These are phyloP conservation scores for Sinosuthora webbiana DNA, from an alignment of 2,113 vertebrate genomes.

Conservation along the genomic window DNA sequence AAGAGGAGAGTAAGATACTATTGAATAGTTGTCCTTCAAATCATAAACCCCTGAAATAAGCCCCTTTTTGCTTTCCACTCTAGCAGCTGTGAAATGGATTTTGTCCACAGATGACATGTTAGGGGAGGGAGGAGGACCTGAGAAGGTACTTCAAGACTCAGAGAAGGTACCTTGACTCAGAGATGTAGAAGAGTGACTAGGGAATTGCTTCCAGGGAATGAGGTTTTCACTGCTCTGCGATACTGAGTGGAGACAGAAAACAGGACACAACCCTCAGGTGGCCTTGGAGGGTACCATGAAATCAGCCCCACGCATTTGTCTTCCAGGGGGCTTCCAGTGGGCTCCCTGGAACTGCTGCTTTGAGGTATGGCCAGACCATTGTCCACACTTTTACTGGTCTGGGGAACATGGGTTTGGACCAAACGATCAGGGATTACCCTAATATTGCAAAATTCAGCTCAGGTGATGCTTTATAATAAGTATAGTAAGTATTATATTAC, in stretches of 20 bases:
- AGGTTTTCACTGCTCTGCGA: not conserved
- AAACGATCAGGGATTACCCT: not conserved
- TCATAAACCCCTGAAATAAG: not conserved
- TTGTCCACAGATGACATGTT: not conserved
- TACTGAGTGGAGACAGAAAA: not conserved
- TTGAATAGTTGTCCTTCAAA: not conserved
- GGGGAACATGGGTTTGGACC: not conserved
- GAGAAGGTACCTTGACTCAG: too few species aligned
- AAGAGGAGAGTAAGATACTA: not conserved
- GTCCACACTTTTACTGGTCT: not conserved
- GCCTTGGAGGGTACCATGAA: not conserved
- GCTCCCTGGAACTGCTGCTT: not conserved
- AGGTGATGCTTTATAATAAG: not conserved
- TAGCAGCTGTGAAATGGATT: not conserved
- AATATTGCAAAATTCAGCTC: not conserved
- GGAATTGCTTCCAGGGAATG: not conserved
- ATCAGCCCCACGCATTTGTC: not conserved
- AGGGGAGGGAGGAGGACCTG: not conserved
- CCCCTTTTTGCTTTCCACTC: not conserved
- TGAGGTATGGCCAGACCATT: fast-evolving
- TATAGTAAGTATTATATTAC: too few species aligned
- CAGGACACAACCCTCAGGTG: fast-evolving
- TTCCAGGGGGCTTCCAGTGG: not conserved
- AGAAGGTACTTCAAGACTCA: not conserved
- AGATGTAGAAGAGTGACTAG: not conserved